Base-by-base conservation (phyloP, 2,888 invertebrate species). In the Operophtera brumata region DNA sequence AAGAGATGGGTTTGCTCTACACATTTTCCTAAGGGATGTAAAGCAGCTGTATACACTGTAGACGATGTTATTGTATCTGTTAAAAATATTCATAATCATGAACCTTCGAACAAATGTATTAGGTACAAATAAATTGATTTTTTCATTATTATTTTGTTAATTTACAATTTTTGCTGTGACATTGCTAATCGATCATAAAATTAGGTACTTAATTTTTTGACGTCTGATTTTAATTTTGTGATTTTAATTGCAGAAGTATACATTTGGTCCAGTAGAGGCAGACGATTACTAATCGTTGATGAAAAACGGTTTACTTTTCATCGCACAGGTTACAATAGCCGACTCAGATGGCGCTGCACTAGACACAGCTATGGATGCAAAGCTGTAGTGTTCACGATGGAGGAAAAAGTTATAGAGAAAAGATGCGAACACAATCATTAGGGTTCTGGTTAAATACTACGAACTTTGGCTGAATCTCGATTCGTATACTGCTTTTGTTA, bases 1-100 rank as follows among this genome's bases (percentile, higher is more conserved):
- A 58, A 50, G 8, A 47, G 61, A 10, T 69, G 70, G 69, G 47
- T 59, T 0, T 74, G 74, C 30, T 69, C 70, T 0, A 68, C 72
- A 0, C 61, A 74, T 54, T 57, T 61, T 44, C 47, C 57, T 28
- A 61, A 57, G 26, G 65, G 68, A 0, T 57, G 56, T 10, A 57
- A 37, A 26, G 51, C 56, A 9, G 8, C 9, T 7, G 8, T 30
- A 9, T 9, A 30, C 7, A 30, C 30, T 30, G 8, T 30, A 9
- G 30, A 30, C 8, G 30, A 30, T 30, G 30, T 30, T 1, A 30
- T 30, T 9, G 30, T 30, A 30, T 30, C 30, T 9, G 7, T 30
- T 9, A 30, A 30, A 30, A 6, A 30, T 30, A 7, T 7, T 9
- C 30, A 30, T 9, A 30, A 30, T 1, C 30, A 30, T 30, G 30